Conservation (phyloP, 2,888 invertebrate species). For the Galeruca laticollis region DNA sequence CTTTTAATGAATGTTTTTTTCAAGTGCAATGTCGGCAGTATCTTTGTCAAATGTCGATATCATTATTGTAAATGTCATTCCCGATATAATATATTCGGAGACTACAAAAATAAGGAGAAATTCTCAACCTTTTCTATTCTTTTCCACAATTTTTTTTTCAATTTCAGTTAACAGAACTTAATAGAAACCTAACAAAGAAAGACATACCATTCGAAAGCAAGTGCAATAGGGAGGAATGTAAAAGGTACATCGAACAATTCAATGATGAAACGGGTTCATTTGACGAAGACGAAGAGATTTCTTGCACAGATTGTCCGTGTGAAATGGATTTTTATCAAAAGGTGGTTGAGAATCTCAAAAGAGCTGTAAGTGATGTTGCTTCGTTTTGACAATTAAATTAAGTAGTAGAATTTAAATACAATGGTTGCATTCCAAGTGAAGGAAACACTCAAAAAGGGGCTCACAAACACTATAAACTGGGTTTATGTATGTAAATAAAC, state of each 20-base stretch:
- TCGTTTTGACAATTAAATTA: background rate
- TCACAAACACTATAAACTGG: too few species aligned
- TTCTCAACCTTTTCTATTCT: background rate
- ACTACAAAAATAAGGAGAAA: too few species aligned
- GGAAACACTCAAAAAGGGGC: too few species aligned
- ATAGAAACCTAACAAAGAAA: constrained; percentile 51
- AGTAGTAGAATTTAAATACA: too few species aligned
- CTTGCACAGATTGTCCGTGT: constrained; percentile 47
- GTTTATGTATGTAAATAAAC: too few species aligned
- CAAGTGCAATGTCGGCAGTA: too few species aligned
- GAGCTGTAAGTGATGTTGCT: constrained; percentile 46
- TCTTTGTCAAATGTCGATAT: too few species aligned
- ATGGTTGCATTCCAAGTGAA: too few species aligned
- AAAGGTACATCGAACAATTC: constrained; percentile 34
- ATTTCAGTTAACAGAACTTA: constrained; percentile 54
- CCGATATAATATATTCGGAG: too few species aligned
- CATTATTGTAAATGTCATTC: too few species aligned
- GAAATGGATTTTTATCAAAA: constrained; percentile 54
- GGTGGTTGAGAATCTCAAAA: constrained; percentile 53
- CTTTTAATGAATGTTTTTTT: too few species aligned
- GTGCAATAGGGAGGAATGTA: constrained; percentile 48
- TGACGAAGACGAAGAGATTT: constrained; percentile 2
- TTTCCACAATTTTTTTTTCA: constrained; percentile 3
- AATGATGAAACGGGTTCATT: constrained; percentile 14
- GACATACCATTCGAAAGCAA: constrained; percentile 37